Percentiles rank a stretch among this genome's conserved stretches.
Evolutionary conservation across 1,140 invertebrate species (phyloP).

Genomic region (Vanessa atalanta): DNA sequence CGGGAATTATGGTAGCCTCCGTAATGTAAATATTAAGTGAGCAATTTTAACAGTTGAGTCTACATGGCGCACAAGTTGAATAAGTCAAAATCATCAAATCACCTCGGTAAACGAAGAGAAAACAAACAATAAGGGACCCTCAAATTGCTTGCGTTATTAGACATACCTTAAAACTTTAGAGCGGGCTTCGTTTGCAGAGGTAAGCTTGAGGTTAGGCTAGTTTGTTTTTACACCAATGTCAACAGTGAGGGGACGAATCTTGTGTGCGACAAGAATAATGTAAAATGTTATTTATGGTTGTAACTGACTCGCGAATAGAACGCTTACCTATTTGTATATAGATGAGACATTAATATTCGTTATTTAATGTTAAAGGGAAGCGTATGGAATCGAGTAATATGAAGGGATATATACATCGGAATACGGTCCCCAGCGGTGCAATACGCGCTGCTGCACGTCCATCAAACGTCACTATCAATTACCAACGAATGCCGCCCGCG

Average conservation of each 20-base stretch:
- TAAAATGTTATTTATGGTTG: neutral
- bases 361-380: neutral
- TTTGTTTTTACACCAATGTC: slow-evolving; percentile 70
- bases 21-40: slow-evolving; percentile 27
- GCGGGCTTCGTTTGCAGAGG: slow-evolving; percentile 73
- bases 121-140: slow-evolving; percentile 73
- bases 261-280: slow-evolving; percentile 18
- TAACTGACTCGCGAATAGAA: neutral
- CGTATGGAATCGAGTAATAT: slow-evolving; percentile 4
- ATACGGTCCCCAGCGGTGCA: slow-evolving; percentile 57
- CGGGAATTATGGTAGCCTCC: slow-evolving; percentile 9
- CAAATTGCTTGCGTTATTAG: slow-evolving; percentile 77
- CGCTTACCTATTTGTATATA: neutral
- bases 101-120: slow-evolving; percentile 64
- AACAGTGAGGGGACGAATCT: slow-evolving; percentile 46
- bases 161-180: slow-evolving; percentile 76
- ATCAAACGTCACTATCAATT: slow-evolving; percentile 78
- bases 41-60: slow-evolving; percentile 40
- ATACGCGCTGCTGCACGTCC: slow-evolving; percentile 64
- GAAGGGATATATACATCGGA: slow-evolving; percentile 18
- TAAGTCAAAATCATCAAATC: slow-evolving; percentile 80
- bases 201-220: slow-evolving; percentile 65
- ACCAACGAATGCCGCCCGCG: slow-evolving; percentile 50
- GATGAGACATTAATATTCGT: too few species aligned
- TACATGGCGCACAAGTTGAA: slow-evolving; percentile 62